These are phyloP conservation scores for Lampris incognitus DNA, from an alignment of 2,113 vertebrate species.

Conservation along the genomic window DNA sequence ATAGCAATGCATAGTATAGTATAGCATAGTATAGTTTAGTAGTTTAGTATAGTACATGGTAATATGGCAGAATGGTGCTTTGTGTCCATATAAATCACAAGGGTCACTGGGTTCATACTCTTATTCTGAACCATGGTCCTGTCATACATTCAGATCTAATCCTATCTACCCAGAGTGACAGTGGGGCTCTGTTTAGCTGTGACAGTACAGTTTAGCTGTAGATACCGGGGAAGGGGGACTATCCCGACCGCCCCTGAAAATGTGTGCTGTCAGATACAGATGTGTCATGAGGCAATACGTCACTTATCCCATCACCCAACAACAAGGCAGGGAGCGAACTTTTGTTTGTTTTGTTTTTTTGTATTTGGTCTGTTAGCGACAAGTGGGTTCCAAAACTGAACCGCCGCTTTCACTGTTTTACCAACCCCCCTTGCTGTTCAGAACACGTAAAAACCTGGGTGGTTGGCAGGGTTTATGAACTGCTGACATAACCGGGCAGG, in stretches of 20 bases:
- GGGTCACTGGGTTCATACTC: neutral
- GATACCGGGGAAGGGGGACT: too few relatives aligned
- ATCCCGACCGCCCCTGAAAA: neutral
- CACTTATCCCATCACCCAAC: neutral
- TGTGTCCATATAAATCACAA: neutral
- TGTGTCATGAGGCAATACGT: neutral
- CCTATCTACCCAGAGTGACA: too few relatives aligned
- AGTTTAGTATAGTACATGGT: neutral
- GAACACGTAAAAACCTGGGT: neutral
- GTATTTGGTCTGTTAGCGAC: neutral
- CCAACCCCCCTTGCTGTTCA: neutral
- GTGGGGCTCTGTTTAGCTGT: too few relatives aligned
- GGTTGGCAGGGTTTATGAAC: neutral
- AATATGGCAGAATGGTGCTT: neutral
- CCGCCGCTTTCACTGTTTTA: neutral
- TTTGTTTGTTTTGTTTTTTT: too few relatives aligned
- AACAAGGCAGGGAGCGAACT: neutral
- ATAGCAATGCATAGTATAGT: neutral
- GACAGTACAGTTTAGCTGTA: too few relatives aligned
- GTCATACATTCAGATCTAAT: too few relatives aligned
- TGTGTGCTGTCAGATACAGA: neutral
- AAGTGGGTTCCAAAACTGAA: neutral
- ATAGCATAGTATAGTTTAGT: neutral
- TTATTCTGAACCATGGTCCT: neutral
- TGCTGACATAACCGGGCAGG: neutral